Base-by-base conservation (phyloP, 2,888 invertebrate genomes). In the Andrena hattorfiana region DNA sequence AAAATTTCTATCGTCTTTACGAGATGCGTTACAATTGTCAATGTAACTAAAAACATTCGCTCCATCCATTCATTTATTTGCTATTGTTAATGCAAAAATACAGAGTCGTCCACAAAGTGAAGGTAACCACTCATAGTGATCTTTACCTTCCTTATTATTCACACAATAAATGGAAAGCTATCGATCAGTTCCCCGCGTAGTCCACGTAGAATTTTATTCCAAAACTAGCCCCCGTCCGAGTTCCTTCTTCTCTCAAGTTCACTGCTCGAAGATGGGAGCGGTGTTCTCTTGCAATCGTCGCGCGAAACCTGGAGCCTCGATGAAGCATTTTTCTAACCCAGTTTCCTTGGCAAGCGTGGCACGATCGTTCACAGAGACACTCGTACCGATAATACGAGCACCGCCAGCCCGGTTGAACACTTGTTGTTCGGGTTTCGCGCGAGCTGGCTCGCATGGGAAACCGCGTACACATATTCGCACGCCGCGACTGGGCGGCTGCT, bases 341-440 rank as follows among this genome's bases (percentile, higher is more conserved):
- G 70, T 76, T 84, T 82, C 32, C 82, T 79, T 74, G 86, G 86
- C 76, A 82, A 84, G 71, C 82, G 78, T 70, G 42, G 28, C 10
- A 3, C 7, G n/a, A 42, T 1, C 20, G 63, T 10, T 13, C 48
- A 16, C 20, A 16, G 16, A 13, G 48, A 42, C 20, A 30, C 51
- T 70, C 30, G n/a, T 71, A 67, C 68, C 51, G 49, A 81, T 67
- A 42, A 80, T 71, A 23, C 35, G 26, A 62, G 35, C 8, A 16
- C 56, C 26, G 59, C 10, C 59, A n/a, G 42, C 20, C 13, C 59
- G 66, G 59, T 75, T 54, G 62, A 81, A 77, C 87, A 87, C 87
- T 88, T 88, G 87, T 88, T 88, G 88, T 88, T 72, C 81, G 74
- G 56, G 71, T 56, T 66, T 68, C 71, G 60, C 74, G 78, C 76